Conservation (phyloP, 2,888 invertebrate genomes). For the Lobophora halterata region DNA sequence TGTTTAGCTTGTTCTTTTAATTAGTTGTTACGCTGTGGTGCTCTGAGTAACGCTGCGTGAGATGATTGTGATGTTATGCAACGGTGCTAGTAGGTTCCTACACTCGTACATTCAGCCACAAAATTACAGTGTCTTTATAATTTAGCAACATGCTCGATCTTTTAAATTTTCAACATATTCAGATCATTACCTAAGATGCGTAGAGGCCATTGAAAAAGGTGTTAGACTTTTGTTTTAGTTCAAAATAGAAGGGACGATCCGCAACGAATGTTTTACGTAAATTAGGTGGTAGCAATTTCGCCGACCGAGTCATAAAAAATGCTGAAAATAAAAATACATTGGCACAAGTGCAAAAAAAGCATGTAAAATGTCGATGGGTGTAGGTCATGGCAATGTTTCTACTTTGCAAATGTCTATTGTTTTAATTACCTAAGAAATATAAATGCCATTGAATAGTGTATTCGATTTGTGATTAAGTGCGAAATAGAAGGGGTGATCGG, state of each 20-base stretch:
- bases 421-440: too few relatives aligned
- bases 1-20: too few relatives aligned
- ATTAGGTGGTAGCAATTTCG: conserved; percentile 11
- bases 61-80: too few relatives aligned
- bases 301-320: conserved; percentile 18
- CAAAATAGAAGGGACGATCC: conserved; percentile 29
- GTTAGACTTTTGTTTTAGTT: conserved; percentile 14
- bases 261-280: conserved; percentile 21
- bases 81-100: too few relatives aligned
- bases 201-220: conserved; percentile 21
- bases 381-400: conserved; percentile 1
- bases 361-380: too few relatives aligned
- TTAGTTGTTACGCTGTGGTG: too few relatives aligned
- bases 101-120: too few relatives aligned
- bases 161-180: conserved; percentile 1
- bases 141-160: too few relatives aligned
- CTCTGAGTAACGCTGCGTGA: too few relatives aligned
- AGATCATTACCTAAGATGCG: conserved; percentile 18
- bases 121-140: too few relatives aligned
- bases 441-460: neutral
- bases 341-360: neutral
- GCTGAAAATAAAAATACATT: conserved; percentile 25
- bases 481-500: neutral
- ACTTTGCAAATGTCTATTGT: too few relatives aligned
- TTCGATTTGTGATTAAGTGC: neutral